Percentiles rank a stretch among this genome's conserved stretches.
phyloP scores from a whole-genome alignment of 2,797 vertebrate species.

The Molossus molossus region DNA sequence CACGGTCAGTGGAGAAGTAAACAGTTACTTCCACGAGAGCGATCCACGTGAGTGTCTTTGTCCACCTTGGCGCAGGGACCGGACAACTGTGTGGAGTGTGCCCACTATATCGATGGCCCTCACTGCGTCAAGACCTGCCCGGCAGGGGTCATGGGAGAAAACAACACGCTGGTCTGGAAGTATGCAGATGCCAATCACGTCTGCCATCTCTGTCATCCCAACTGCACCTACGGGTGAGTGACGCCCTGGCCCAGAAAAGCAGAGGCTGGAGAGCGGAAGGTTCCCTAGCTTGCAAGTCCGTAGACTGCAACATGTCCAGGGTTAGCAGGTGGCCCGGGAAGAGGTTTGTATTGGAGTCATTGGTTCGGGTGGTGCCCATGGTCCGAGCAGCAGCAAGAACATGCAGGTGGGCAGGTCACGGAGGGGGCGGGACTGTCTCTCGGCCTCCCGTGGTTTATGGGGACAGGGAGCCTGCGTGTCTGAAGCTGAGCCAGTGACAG shows the following conservation, averaged over 20 bases:
- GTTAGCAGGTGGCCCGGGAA: neutral
- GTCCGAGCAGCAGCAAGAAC: accelerated
- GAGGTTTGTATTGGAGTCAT: neutral
- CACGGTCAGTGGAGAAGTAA: neutral
- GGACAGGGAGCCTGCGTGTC: too few species aligned
- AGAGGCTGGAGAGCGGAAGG: accelerated
- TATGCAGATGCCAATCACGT: constrained; percentile 89
- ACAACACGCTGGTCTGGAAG: constrained; percentile 93
- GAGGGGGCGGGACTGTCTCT: too few species aligned
- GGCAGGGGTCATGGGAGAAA: constrained; percentile 91
- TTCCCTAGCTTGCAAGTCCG: neutral
- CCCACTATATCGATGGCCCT: constrained; percentile 93
- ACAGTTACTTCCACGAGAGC: neutral
- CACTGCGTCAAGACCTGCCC: constrained; percentile 94
- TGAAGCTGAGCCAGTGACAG: too few species aligned
- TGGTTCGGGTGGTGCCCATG: accelerated
- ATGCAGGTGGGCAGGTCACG: accelerated
- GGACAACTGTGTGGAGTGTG: constrained; percentile 92
- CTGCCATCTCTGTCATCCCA: constrained; percentile 94
- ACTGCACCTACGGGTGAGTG: constrained; percentile 95
- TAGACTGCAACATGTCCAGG: accelerated
- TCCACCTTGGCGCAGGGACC: constrained; percentile 90
- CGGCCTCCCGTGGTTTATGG: too few species aligned
- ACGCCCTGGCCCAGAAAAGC: accelerated
- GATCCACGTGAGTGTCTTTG: accelerated